Evolutionary conservation across 2,888 invertebrate genomes (phyloP).

Genomic region (Conchocele bisecta): DNA sequence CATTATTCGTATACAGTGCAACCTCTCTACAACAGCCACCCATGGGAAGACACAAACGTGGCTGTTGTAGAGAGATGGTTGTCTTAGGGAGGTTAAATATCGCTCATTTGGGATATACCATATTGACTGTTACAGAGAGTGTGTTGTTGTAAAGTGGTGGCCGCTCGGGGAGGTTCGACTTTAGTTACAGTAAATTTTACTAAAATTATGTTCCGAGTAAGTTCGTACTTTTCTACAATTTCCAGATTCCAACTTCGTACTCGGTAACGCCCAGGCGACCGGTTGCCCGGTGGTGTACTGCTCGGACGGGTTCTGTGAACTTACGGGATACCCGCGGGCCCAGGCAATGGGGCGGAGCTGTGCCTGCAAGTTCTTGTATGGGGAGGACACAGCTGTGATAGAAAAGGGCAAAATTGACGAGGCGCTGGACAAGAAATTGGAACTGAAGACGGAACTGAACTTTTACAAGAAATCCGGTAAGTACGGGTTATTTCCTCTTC

Average conservation of each 20-base stretch:
- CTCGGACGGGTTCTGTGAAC: constrained; percentile 99
- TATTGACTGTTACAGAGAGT: no score
- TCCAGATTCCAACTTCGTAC: constrained; percentile 94
- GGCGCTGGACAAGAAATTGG: constrained; percentile 93
- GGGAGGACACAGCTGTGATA: constrained; percentile 94
- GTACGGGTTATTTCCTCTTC: constrained; percentile 73
- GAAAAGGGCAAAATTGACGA: constrained; percentile 94
- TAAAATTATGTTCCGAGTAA: no score
- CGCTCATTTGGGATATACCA: no score
- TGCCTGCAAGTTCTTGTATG: constrained; percentile 95
- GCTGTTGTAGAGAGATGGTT: no score
- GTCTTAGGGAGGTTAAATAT: no score
- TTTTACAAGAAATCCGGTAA: constrained; percentile 97
- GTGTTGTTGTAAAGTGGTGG: no score
- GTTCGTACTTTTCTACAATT: constrained; percentile 84
- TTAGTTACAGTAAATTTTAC: no score
- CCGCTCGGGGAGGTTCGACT: no score
- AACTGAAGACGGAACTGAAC: constrained; percentile 96
- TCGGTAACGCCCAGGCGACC: constrained; percentile 99
- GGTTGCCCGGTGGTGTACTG: constrained; percentile 99
- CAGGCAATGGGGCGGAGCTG: constrained; percentile 92
- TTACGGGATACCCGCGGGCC: constrained; percentile 98
- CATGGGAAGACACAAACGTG: no score
- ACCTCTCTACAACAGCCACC: no score
- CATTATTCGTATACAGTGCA: no score